These are phyloP conservation scores for Nymphalis polychloros DNA, from an alignment of 2,888 invertebrate species.

Conservation along the genomic window DNA sequence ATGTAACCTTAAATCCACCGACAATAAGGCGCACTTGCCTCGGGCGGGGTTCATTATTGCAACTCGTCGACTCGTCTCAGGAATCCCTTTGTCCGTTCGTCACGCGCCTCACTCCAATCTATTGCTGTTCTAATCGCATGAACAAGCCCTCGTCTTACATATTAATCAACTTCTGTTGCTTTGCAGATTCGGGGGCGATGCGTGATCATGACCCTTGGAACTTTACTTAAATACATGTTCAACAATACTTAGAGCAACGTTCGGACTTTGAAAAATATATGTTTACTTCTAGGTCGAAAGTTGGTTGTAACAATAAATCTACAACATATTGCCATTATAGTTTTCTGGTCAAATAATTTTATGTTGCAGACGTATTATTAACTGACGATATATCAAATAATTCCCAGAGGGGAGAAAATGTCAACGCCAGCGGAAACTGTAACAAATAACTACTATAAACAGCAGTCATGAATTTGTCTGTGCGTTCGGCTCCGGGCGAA, in stretches of 20 bases:
- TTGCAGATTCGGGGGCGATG: slow-evolving; percentile 12
- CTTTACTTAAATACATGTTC: slow-evolving; percentile 5
- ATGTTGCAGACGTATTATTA: slow-evolving; percentile 17
- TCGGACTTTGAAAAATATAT: not conserved
- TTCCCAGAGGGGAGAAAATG: slow-evolving; percentile 19
- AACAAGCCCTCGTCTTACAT: slow-evolving; percentile 47
- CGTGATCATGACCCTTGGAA: slow-evolving; percentile 18
- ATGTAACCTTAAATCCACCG: slow-evolving; percentile 49
- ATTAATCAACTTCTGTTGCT: slow-evolving; percentile 43
- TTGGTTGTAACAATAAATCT: not conserved
- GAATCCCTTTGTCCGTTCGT: slow-evolving; percentile 64
- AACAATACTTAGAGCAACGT: slow-evolving; percentile 12
- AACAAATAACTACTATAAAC: slow-evolving; percentile 31
- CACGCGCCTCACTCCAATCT: slow-evolving; percentile 56
- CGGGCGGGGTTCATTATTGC: slow-evolving; percentile 61
- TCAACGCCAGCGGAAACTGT: slow-evolving; percentile 27
- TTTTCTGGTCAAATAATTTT: not conserved
- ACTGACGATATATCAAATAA: slow-evolving; percentile 26
- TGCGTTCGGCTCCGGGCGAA: slow-evolving; percentile 29
- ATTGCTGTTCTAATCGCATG: slow-evolving; percentile 54
- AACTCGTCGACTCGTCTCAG: slow-evolving; percentile 50
- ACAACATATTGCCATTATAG: not conserved
- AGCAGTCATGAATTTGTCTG: slow-evolving; percentile 26
- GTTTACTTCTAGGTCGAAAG: not conserved
- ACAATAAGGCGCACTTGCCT: slow-evolving; percentile 53